Evolutionary conservation across 64 coral and sea anemone species (phyloP), one percentile per base, ranked within the genome.

Genomic region (Porites lutea): DNA sequence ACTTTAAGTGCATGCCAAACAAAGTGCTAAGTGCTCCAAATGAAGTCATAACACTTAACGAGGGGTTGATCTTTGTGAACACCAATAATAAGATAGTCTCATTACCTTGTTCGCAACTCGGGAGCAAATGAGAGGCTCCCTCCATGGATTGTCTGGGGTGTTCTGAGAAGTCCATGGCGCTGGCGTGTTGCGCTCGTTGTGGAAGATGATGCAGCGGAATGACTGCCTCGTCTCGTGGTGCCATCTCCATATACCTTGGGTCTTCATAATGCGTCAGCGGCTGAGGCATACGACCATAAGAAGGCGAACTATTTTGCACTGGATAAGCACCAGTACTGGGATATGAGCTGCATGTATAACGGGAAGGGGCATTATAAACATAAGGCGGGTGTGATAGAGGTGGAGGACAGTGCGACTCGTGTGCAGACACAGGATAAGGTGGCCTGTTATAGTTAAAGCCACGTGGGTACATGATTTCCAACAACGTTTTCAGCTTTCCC

Each of bases 101-200:
- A 79, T 86, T 93, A 93, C 91, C 91, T 93, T 93, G 91, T 79
- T 93, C 91, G 54, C 82, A 77, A 59, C 72, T 86, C 60, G 81
- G 79, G 12, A 73, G 71, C 13, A 84, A 52, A 16, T 86, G 91
- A 19, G 83, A 18, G 5, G 85, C 48, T 52, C 82, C 13, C 48
- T 73, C 83, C 71, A 66, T 86, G 46, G 74, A 72, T 63, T 93
- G 82, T 8, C 63, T 43, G 5, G 68, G 18, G 51, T 82, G 76
- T 69, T 69, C n/a, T 13, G 78, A 60, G 13, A 64, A 67, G 23
- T 92, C 90, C 46, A 93, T 65, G 16, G 52, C 50, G 67, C 66
- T 61, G 27, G 27, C 27, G 27, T 37, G 27, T 37, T 37, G 27
- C 23, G 44, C 43, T 23, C 72, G 55, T 4, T 91, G 90, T 52